Conservation (phyloP, 2,113 vertebrate genomes). For the Suricata suricatta region DNA sequence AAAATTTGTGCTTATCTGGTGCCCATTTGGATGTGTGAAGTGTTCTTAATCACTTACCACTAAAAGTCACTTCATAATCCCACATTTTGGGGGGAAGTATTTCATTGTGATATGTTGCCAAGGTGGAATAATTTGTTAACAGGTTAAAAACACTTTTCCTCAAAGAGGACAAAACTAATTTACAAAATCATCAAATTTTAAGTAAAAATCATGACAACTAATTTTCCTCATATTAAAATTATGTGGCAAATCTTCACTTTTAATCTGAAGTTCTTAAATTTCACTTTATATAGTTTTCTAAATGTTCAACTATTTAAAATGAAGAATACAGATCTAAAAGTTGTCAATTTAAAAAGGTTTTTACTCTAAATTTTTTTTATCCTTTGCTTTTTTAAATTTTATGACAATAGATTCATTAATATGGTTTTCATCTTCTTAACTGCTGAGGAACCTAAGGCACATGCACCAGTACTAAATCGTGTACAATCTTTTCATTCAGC, state of each 20-base stretch:
- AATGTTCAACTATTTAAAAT: background rate
- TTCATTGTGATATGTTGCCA: background rate
- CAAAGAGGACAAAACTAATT: background rate
- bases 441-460: background rate
- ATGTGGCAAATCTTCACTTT: background rate
- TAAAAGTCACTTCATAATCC: background rate
- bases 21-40: background rate
- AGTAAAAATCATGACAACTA: background rate
- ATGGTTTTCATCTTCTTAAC: background rate
- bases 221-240: background rate
- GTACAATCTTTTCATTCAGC: background rate
- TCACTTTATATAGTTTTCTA: background rate
- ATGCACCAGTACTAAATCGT: background rate
- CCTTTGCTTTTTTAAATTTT: background rate
- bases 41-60: background rate
- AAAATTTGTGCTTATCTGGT: background rate
- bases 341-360: background rate
- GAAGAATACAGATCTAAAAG: background rate
- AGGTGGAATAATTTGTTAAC: background rate
- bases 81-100: background rate
- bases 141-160: background rate
- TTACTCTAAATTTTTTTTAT: background rate
- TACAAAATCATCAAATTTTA: background rate
- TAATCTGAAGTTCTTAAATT: background rate
- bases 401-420: background rate